Base-by-base conservation (phyloP, 1,140 invertebrate genomes). In the Panagrolaimus sp. region DNA sequence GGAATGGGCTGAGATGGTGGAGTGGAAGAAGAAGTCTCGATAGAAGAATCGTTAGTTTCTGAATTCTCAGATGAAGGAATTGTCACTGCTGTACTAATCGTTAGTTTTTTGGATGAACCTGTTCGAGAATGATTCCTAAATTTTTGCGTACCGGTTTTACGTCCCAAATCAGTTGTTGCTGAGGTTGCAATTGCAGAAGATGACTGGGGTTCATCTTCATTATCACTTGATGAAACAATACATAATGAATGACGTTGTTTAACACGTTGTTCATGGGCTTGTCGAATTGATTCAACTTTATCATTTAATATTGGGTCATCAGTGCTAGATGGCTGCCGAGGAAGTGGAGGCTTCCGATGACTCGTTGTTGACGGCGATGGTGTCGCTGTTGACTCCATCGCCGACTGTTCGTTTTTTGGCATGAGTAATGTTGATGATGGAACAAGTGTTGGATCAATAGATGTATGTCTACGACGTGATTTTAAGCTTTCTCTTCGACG, bases 281-380 rank as follows among this genome's bases (percentile, higher is more conserved):
- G 38, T 43, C 75, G 65, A 44, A 78, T 78, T 10, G 58, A 69
- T 63, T 72, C 71, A 24, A 76, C 69, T 47, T 74, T 73, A 17
- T 73, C 71, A 58, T 73, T 73, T 21, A 73, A 32, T 28, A 48
- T 45, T 21, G 45, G 38, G 5, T 72, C 71, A 62, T 73, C 71
- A 24, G 46, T 67, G 71, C 64, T 66, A 14, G 69, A 71, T 15
- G 26, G 24, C 68, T 71, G 69, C 4, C 67, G 32, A 32, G 76
- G 76, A 17, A 78, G 55, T 38, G 76, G 76, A 0, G 76, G 76
- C 44, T 78, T 78, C 14, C 43, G 6, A 10, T 74, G 28, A 14
- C 15, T 1, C 47, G 43, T 2, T 43, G 52, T 2, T 12, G 21
- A 8, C 8, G 52, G 12, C 47, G 47, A 15, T n/a, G 15, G 15